Base-by-base conservation (phyloP, 2,113 vertebrate genomes). In the Strix uralensis region DNA sequence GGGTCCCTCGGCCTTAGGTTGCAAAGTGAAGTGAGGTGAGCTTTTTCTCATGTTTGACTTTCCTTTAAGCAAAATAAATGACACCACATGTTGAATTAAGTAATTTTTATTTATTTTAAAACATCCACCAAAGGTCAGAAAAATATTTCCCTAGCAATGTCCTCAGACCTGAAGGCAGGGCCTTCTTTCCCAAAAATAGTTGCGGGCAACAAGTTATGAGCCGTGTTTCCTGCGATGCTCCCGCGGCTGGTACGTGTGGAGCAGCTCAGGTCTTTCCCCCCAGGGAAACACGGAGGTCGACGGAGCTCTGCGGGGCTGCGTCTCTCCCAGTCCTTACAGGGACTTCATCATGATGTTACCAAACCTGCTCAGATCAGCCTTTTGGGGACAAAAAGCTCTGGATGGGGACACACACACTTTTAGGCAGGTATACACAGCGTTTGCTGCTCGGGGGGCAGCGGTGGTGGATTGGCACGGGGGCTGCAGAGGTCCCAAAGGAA, bases 401-500 rank as follows among this genome's bases (percentile, higher is more conserved):
- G 52, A 14, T 12, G 49, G 38, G 54, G 54, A 7, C 27, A 14
- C 17, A 0, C 0, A 1, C 13, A 3, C 22, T 22, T 70, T 29
- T 13, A 1, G 7, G 4, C 1, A 4, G 44, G 34, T 11, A 13
- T 6, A 13, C 10, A 3, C 22, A 8, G 27, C 10, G 2, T 27
- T 16, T 9, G 58, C 46, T 66, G 19, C 55, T 34, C 2, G 2
- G 10, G 66, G 40, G n/a, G 0, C 42, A 8, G 59, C 21, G 2
- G 21, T 2, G 70, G 15, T 15, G 67, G 57, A 15, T 38, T 1
- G 26, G 26, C 61, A 23, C 5, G 3, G 0, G 2, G 23, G 13
- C 17, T 52, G 42, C 67, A 22, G 61, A 38, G 10, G 58, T 58
- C 61, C 59, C 10, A 0, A 18, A 12, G 49, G 12, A 47, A 27